Base-by-base conservation (phyloP, 2,888 invertebrate genomes). In the Ormyrus thymus region DNA sequence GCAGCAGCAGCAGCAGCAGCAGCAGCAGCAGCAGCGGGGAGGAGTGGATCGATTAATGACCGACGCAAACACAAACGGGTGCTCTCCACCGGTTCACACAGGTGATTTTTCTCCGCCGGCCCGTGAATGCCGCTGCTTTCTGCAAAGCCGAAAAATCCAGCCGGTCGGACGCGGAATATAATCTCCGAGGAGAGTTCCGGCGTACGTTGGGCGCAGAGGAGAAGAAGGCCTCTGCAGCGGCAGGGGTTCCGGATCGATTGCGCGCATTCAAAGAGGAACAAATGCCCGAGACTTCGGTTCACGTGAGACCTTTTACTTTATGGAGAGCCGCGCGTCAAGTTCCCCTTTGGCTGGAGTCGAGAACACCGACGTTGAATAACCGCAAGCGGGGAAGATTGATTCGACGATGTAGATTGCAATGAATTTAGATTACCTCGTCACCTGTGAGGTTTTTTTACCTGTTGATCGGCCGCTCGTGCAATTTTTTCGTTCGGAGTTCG, bases 81-180 rank as follows among this genome's bases (percentile, higher is more conserved):
- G n/a, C 3, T 29, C 29, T 48, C 29, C 66, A 48, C 64, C 55
- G 78, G 74, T 61, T 55, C 58, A 48, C 29, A 29, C 80, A 68
- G 80, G 77, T 80, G 80, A 77, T 77, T 74, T 80, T 77, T 77
- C 77, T 58, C 50, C 6, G 45, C 6, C n/a, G n/a, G 45, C 56
- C 13, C 13, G 70, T 64, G 29, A 29, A 29, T 62, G 4, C 29
- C 11, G 43, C n/a, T 4, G 11, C 13, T 10, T 11, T 48, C 13
- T 11, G 66, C 75, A 9, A n/a, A 51, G 48, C 7, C 10, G 46
- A 76, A 51, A 69, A 76, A 55, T 64, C 10, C 56, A 8, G 29
- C 15, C 1, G 45, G 51, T 7, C 9, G 7, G 46, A 43, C 45
- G 7, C 29, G 55, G 29, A 11, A 64, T 56, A 51, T 71, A 72